A percentile compares a stretch with the other conserved stretches of the same genome.
These are phyloP conservation scores for Scartelaos histophorus DNA, from an alignment of 2,113 vertebrate genomes.

Conservation along the genomic window DNA sequence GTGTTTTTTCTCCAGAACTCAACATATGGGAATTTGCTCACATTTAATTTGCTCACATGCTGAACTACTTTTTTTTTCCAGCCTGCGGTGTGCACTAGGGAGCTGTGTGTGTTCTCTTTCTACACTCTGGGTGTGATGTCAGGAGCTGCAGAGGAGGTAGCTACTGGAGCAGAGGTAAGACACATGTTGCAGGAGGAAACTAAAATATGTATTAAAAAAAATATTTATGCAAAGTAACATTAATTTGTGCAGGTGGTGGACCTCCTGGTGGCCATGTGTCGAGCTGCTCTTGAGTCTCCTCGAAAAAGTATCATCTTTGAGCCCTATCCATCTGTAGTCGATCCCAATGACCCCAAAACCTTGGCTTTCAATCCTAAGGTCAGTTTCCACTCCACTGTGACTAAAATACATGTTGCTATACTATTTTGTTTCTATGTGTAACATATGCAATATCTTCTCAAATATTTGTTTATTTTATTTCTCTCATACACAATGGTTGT, in stretches of 20 bases:
- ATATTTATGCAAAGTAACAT: not conserved
- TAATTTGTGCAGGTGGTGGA: conserved; percentile 86
- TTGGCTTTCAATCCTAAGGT: conserved; percentile 99
- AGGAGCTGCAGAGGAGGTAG: conserved; percentile 95
- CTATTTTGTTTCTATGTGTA: not conserved
- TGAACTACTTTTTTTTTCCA: conserved; percentile 42
- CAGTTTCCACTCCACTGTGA: conserved; percentile 33
- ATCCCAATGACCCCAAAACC: conserved; percentile 97
- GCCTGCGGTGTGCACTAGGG: conserved; percentile 97
- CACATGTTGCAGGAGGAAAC: not conserved
- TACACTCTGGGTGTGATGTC: conserved; percentile 99
- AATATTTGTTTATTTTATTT: conserved; percentile 54
- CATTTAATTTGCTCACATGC: too few species aligned
- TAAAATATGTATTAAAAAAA: not conserved
- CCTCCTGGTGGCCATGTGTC: conserved; percentile 96
- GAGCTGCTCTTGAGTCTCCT: conserved; percentile 94
- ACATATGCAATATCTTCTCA: conserved; percentile 39
- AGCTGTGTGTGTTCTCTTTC: conserved; percentile 98
- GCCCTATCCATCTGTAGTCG: conserved; percentile 97
- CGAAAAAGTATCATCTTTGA: conserved; percentile 99
- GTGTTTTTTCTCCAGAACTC: not conserved
- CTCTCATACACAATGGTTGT: conserved; percentile 49
- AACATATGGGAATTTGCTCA: not conserved
- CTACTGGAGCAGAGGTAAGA: conserved; percentile 94
- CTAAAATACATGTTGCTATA: not conserved